Conservation (phyloP, 2,797 vertebrate genomes). For the Choloepus didactylus region DNA sequence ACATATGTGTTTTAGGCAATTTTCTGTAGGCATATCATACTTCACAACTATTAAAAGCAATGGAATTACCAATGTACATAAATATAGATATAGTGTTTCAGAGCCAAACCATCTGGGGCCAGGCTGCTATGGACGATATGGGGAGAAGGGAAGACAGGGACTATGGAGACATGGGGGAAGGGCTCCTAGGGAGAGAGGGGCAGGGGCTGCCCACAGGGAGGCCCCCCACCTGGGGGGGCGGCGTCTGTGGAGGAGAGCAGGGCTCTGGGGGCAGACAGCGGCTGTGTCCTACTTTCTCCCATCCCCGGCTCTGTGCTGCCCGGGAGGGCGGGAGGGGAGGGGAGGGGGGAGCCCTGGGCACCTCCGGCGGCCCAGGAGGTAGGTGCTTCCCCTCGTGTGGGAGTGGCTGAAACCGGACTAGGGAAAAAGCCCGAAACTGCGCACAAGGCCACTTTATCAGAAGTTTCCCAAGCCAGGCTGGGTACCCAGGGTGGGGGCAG, state of each 20-base stretch:
- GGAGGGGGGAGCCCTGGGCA: background rate
- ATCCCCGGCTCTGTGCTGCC: accelerated
- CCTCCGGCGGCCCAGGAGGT: background rate
- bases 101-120: background rate
- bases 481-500: background rate
- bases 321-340: background rate
- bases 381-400: background rate
- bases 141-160: background rate
- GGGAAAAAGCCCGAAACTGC: conserved; percentile 28
- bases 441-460: conserved; percentile 74
- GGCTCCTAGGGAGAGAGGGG: background rate
- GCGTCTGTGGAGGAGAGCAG: background rate
- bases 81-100: background rate
- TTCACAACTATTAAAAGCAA: background rate
- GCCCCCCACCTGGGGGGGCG: background rate
- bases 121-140: background rate
- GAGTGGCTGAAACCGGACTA: conserved; percentile 57
- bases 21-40: background rate
- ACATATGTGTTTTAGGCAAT: background rate
- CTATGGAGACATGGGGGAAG: background rate
- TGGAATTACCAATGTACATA: background rate
- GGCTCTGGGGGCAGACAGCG: background rate
- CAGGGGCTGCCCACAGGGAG: too few species aligned
- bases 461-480: background rate
- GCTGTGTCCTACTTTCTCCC: conserved; percentile 39